A percentile compares a stretch with the other conserved stretches of the same genome.
These are phyloP conservation scores for Opisthograptis luteolata DNA, from an alignment of 2,888 invertebrate genomes.

Conservation along the genomic window DNA sequence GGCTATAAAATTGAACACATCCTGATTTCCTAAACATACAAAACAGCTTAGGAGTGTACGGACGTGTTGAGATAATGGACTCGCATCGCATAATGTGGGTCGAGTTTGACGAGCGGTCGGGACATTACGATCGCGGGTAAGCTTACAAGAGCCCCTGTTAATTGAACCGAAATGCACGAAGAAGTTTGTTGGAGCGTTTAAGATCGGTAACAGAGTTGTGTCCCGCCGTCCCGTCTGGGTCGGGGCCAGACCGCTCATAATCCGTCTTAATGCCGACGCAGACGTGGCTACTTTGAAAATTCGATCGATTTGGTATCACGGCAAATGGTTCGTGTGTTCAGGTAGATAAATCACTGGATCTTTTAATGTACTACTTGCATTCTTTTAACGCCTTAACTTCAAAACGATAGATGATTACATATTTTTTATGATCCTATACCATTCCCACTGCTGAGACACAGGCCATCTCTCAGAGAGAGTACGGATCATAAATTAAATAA, in stretches of 20 bases:
- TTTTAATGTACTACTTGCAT: too few relatives aligned
- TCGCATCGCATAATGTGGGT: conserved; percentile 37
- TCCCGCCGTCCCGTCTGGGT: conserved; percentile 28
- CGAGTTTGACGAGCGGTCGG: conserved; percentile 39
- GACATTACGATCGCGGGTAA: conserved; percentile 41
- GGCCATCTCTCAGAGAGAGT: too few relatives aligned
- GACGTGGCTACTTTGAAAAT: conserved; percentile 32
- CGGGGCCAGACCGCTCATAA: conserved; percentile 43
- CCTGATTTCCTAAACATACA: conserved; percentile 27
- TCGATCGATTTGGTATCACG: conserved; percentile 24
- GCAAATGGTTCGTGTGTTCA: not conserved
- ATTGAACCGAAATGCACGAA: conserved; percentile 51
- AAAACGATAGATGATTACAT: too few relatives aligned
- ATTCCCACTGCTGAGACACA: too few relatives aligned
- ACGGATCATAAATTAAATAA: too few relatives aligned
- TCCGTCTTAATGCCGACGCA: conserved; percentile 45
- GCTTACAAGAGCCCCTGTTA: conserved; percentile 42
- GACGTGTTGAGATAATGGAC: conserved; percentile 37
- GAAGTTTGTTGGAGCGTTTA: conserved; percentile 54
- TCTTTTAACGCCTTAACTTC: too few relatives aligned
- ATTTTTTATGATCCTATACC: too few relatives aligned
- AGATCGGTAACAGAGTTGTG: conserved; percentile 47
- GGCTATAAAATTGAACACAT: conserved; percentile 15
- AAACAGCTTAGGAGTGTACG: conserved; percentile 32
- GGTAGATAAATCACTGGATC: too few relatives aligned